A percentile compares a stretch with the other conserved stretches of the same genome.
These are phyloP conservation scores for Sebastes matsubarae DNA, from an alignment of 2,797 vertebrate species.

Conservation along the genomic window DNA sequence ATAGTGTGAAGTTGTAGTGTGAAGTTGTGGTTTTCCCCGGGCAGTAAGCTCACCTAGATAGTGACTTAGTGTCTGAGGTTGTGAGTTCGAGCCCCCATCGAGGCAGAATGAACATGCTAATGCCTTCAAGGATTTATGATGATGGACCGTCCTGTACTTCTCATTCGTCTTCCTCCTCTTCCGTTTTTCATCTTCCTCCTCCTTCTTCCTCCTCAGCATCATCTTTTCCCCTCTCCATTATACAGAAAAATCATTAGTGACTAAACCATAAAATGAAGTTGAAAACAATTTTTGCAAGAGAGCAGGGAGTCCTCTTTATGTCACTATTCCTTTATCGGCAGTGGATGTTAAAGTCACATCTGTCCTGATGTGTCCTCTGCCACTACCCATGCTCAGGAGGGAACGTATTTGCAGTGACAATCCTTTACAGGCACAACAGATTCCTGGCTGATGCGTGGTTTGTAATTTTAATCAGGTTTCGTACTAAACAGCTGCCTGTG, in stretches of 20 bases:
- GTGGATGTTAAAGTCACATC: conserved; percentile 45
- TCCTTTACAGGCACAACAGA: conserved; percentile 65
- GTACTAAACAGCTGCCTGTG: conserved; percentile 80
- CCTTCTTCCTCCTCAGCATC: neutral
- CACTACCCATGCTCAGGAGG: conserved; percentile 41
- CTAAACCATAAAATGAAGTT: conserved; percentile 14
- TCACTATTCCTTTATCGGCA: conserved; percentile 31
- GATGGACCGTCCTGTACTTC: neutral
- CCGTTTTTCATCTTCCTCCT: no score
- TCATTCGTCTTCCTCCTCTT: no score
- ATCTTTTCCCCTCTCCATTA: neutral
- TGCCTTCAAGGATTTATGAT: no score
- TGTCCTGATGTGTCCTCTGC: conserved; percentile 39
- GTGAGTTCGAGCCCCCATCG: no score
- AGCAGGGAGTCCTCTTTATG: conserved; percentile 10
- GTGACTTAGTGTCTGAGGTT: no score
- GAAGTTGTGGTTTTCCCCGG: no score
- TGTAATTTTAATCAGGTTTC: conserved; percentile 83
- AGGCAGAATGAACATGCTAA: no score
- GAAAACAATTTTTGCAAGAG: conserved; percentile 22
- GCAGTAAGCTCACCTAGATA: no score
- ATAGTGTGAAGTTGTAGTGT: no score
- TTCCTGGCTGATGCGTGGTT: conserved; percentile 70
- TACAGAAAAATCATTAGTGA: neutral
- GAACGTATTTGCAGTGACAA: conserved; percentile 64